Base-by-base conservation (phyloP, 1,140 invertebrate species). In the Zaprionus lachaisei region DNA sequence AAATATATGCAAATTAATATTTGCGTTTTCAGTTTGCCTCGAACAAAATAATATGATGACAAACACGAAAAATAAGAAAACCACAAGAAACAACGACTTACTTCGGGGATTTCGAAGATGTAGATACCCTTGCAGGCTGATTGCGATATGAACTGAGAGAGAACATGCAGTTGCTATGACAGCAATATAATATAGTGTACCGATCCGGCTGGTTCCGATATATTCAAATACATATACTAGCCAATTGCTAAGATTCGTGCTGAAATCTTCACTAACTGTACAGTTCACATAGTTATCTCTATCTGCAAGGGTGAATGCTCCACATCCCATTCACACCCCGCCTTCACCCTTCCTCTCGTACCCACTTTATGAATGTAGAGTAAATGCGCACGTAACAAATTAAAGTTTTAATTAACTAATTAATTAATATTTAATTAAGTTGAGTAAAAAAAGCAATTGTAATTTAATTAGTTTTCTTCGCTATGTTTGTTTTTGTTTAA, bases 1-100 rank as follows among this genome's bases (percentile, higher is more conserved):
- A 90, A 90, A 77, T 85, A 85, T 85, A 80, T 80, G 71, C 63
- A 34, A 90, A 90, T 85, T 84, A 89, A 77, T 77, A 78, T 74
- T 58, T 78, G 61, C 68, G 60, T 51, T 57, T 65, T 60, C 55
- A 72, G 44, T 72, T 72, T 51, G 37, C 38, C 37, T 55, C 55
- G 49, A 70, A 41, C 54, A 26, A 58, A 5, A 37, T 49, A 54
- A 49, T 67, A 31, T 34, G 31, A 34, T 34, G 31, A 34, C 31
- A 64, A 54, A 55, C 34, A 20, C 14, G 11, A 22, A 34, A 24
- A 56, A 68, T 7, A 64, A 20, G 47, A 26, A 41, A 34, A 62
- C 38, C 38, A 37, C 9, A 34, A 58, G 9, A 22, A 34, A 26
- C 7, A 34, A 37, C 38, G 38, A 47, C 41, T 47, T 47, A 17